Percentiles rank a stretch among this genome's conserved stretches.
Evolutionary conservation across 2,888 invertebrate species (phyloP).

Genomic region (Zhengitettix transpicula): DNA sequence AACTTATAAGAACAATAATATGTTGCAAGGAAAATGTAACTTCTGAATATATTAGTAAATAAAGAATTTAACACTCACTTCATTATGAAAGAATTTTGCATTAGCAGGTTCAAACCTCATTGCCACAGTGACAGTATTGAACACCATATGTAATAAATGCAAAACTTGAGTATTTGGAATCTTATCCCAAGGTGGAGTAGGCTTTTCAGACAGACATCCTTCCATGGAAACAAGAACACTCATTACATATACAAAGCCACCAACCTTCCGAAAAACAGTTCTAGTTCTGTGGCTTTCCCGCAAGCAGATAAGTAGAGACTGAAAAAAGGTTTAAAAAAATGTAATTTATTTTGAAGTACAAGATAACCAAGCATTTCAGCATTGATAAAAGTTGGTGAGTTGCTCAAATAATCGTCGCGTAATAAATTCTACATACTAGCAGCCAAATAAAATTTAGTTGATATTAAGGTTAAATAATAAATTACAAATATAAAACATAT

Average conservation of each 20-base stretch:
- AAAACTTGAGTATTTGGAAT: conserved; percentile 41
- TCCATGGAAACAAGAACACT: conserved; percentile 87
- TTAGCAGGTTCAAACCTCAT: conserved; percentile 99
- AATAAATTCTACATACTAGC: too few relatives aligned
- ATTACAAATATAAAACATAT: too few relatives aligned
- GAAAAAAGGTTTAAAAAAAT: conserved; percentile 13
- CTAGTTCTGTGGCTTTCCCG: conserved; percentile 92
- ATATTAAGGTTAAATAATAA: too few relatives aligned
- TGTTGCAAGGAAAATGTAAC: too few relatives aligned
- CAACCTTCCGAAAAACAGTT: conserved; percentile 92
- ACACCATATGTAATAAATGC: conserved; percentile 68
- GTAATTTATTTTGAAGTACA: neutral
- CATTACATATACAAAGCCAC: conserved; percentile 94
- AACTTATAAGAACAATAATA: too few relatives aligned
- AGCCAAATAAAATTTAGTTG: too few relatives aligned
- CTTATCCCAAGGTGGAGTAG: conserved; percentile 29
- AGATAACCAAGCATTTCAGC: too few relatives aligned
- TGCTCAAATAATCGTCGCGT: too few relatives aligned
- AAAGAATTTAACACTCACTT: conserved; percentile 35
- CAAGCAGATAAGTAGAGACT: conserved; percentile 69
- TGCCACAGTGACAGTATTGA: conserved; percentile 87
- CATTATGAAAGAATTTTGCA: conserved; percentile 93
- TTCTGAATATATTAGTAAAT: neutral
- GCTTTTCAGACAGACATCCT: conserved; percentile 45
- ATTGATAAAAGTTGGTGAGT: too few relatives aligned